Percentiles rank a stretch among this genome's conserved stretches.
phyloP scores from a whole-genome alignment of 2,113 vertebrate genomes.

The Lycaon pictus region DNA sequence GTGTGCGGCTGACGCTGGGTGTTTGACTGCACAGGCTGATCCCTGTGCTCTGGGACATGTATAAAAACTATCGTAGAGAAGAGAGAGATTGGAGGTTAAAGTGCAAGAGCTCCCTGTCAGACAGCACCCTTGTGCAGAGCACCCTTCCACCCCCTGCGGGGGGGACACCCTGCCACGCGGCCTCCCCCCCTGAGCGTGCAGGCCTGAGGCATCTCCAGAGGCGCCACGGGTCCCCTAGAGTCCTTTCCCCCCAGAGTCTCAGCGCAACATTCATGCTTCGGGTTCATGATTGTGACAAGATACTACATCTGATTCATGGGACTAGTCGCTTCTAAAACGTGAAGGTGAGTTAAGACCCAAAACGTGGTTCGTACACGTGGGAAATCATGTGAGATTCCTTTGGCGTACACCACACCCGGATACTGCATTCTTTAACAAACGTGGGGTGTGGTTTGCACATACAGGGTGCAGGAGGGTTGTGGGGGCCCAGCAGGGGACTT shows the following conservation, averaged over 20 bases:
- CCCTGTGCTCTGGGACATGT: neutral
- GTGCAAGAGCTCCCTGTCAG: neutral
- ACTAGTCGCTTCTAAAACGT: neutral
- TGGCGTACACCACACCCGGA: neutral
- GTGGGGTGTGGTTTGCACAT: neutral
- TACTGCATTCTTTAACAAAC: neutral
- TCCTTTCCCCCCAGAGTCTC: neutral
- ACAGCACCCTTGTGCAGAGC: neutral
- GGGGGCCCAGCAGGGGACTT: neutral
- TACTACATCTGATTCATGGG: neutral
- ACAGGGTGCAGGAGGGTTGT: neutral
- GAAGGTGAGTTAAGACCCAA: neutral
- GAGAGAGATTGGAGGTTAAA: neutral
- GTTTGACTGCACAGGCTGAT: neutral
- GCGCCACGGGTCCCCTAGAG: neutral
- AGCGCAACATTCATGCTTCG: neutral
- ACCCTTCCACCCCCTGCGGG: neutral
- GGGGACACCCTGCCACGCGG: neutral
- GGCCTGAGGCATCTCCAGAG: neutral
- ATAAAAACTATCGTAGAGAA: neutral
- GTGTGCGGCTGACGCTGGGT: neutral
- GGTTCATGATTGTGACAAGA: conserved; percentile 10
- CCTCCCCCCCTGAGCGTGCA: neutral
- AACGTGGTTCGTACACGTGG: neutral
- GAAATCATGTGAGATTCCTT: neutral